Evolutionary conservation across 2,113 vertebrate genomes (phyloP), one percentile per base, ranked within the genome.

Genomic region (Oenanthe oenanthe): DNA sequence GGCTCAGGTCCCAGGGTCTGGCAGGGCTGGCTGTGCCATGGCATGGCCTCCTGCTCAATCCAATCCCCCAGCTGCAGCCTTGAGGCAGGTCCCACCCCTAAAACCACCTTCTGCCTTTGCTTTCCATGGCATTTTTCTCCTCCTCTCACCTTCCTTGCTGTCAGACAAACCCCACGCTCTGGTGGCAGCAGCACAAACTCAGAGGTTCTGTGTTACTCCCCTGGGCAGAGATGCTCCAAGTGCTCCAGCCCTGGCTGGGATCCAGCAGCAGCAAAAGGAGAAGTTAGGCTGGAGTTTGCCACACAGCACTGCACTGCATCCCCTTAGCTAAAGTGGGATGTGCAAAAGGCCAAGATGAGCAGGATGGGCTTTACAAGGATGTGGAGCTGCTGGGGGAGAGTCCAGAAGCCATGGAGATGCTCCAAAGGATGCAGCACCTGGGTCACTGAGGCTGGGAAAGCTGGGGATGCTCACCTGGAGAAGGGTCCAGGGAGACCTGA

Each of bases 111-210:
- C 25, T 51, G 34, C 54, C 68, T 77, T 54, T 2, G 5, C 43
- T 67, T 40, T n/a, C n/a, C 21, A 4, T 7, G 17, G 77, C 28
- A 32, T 63, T 76, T 29, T 63, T 12, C 47, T 87, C n/a, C 13
- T 76, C 36, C n/a, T 43, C 38, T 9, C 7, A 1, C 29, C 38
- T 53, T n/a, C 62, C 47, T 43, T 22, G 31, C 8, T 38, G 26
- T 53, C 0, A 0, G 38, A 25, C 72, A 26, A 5, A 4, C 29
- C 12, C 45, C 3, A 1, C 2, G 25, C 12, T 61, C 40, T 43
- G 81, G 42, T 53, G 81, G 51, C 77, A 38, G 28, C 22, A 53
- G 45, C 0, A 11, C 45, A n/a, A 16, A 24, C 10, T 7, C 50
- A 5, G 19, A 34, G n/a, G 25, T 8, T 31, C n/a, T 40, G 42